Evolutionary conservation across 2,797 vertebrate genomes (phyloP).

Genomic region (Mormyrops boulengeri): DNA sequence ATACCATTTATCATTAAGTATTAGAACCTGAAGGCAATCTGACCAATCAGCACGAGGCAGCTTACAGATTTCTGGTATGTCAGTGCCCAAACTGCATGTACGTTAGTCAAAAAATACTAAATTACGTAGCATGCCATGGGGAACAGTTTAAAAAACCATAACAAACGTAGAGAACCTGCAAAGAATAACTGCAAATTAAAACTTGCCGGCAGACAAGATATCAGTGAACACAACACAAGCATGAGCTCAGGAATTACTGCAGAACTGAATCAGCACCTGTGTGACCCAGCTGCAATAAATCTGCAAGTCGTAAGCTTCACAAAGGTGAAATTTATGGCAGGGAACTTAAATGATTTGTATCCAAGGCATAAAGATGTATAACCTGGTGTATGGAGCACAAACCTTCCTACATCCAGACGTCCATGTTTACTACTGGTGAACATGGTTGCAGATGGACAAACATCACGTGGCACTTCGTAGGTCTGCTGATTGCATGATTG

Average conservation of each 20-base stretch:
- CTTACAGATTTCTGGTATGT: background rate
- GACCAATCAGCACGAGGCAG: background rate
- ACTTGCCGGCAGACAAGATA: background rate
- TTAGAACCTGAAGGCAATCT: background rate
- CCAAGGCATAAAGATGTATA: background rate
- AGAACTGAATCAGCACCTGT: background rate
- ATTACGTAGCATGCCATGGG: background rate
- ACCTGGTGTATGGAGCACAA: background rate
- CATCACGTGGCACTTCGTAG: background rate
- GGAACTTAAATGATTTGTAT: background rate
- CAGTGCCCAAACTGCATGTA: background rate
- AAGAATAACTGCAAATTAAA: background rate
- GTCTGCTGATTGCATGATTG: background rate
- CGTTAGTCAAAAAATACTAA: background rate
- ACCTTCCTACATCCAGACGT: background rate
- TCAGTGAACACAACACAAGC: background rate
- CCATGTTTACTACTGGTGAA: background rate
- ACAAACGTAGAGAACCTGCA: background rate
- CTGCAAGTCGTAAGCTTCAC: background rate
- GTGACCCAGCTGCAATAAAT: background rate
- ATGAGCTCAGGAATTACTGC: background rate
- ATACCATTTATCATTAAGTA: background rate
- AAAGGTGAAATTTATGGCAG: background rate
- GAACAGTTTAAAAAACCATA: background rate
- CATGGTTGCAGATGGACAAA: background rate